Conservation (phyloP, 2,797 vertebrate genomes). For the Trematomus bernacchii region DNA sequence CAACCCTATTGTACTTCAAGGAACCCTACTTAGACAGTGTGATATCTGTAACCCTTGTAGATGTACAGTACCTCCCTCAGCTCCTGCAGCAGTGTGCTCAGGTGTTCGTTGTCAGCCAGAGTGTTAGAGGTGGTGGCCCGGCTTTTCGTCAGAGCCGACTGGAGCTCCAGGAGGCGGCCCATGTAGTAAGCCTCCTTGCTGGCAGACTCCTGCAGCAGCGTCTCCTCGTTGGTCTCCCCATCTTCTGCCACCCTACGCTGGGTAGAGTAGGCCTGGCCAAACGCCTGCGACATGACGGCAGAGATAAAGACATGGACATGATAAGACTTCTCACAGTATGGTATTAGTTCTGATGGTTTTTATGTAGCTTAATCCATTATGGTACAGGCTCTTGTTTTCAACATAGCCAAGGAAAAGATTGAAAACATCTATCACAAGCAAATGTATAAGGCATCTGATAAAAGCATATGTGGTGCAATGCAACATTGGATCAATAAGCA, state of each 20-base stretch:
- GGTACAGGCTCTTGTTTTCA: too few species aligned
- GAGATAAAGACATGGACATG: background rate
- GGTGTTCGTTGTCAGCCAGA: conserved; percentile 91
- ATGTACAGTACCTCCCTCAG: conserved; percentile 86
- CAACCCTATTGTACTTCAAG: background rate
- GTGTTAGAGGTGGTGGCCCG: conserved; percentile 83
- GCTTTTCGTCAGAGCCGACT: conserved; percentile 92
- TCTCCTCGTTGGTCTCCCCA: conserved; percentile 95
- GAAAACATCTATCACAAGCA: too few species aligned
- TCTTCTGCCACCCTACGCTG: conserved; percentile 97
- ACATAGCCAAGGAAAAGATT: too few species aligned
- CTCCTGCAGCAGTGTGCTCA: conserved; percentile 89
- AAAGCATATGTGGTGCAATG: too few species aligned
- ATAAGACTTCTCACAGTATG: too few species aligned
- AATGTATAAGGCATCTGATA: too few species aligned
- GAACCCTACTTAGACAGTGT: background rate
- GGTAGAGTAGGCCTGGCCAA: conserved; percentile 93
- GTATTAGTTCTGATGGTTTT: too few species aligned
- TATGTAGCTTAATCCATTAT: too few species aligned
- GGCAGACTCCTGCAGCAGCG: conserved; percentile 94
- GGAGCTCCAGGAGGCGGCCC: conserved; percentile 92
- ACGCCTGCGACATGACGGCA: conserved; percentile 84
- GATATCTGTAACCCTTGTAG: background rate
- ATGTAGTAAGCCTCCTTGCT: conserved; percentile 95
- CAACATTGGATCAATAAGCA: too few species aligned